Percentiles rank a stretch among this genome's conserved stretches.
Conservation (phyloP, 2,113 vertebrate genomes). For the Dipodomys spectabilis region DNA sequence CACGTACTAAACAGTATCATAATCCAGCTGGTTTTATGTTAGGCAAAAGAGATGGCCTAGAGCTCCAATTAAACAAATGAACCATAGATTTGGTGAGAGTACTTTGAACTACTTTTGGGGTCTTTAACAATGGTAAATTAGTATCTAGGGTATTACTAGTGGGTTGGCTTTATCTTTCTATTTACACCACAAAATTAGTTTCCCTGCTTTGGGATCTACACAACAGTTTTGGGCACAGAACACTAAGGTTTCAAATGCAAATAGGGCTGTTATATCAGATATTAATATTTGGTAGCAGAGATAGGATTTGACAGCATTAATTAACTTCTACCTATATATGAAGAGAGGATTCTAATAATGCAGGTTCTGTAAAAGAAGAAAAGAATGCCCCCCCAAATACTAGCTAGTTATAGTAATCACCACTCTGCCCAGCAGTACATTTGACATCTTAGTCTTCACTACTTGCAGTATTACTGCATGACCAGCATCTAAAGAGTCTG, state of each 20-base stretch:
- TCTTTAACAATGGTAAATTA: background rate
- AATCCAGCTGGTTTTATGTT: background rate
- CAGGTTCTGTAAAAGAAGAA: slow-evolving; percentile 40
- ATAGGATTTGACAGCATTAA: background rate
- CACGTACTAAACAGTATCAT: background rate
- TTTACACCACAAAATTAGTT: slow-evolving; percentile 31
- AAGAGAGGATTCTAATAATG: slow-evolving; percentile 9
- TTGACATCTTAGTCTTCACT: slow-evolving; percentile 39
- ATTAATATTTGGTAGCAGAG: background rate
- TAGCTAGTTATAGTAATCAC: slow-evolving; percentile 14
- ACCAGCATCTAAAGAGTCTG: slow-evolving; percentile 77
- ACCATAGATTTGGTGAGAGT: background rate
- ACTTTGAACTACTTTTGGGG: slow-evolving; percentile 4
- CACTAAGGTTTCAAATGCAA: background rate
- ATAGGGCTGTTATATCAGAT: background rate
- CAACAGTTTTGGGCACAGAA: background rate
- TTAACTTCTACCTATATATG: background rate
- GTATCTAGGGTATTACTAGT: background rate
- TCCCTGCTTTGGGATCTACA: background rate
- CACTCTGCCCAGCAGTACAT: slow-evolving; percentile 82
- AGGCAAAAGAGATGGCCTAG: background rate
- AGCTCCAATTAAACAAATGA: background rate
- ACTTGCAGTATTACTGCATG: slow-evolving; percentile 74
- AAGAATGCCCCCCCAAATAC: background rate
- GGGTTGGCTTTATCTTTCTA: background rate